phyloP scores from a whole-genome alignment of 2,888 invertebrate genomes.

The Hypselothyrea guttata region DNA sequence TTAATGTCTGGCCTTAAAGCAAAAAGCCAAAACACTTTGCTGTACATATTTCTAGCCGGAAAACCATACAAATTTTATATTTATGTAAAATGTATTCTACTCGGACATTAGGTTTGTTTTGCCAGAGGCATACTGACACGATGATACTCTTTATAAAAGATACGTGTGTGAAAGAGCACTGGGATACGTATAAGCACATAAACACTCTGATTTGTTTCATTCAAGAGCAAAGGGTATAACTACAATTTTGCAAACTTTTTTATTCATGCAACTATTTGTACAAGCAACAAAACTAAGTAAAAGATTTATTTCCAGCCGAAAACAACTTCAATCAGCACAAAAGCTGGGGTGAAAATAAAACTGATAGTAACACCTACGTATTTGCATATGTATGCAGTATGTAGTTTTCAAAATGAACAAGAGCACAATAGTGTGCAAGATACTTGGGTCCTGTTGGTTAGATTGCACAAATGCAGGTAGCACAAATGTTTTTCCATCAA shows the following conservation, averaged over 20 bases:
- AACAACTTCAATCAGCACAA: slow-evolving; percentile 20
- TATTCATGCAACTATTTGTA: slow-evolving; percentile 15
- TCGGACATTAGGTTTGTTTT: no score
- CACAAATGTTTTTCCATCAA: slow-evolving; percentile 30
- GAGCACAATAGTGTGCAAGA: background rate
- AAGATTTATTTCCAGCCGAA: slow-evolving; percentile 26
- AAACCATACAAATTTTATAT: background rate
- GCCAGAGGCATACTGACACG: background rate
- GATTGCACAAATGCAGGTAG: slow-evolving; percentile 43
- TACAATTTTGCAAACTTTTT: slow-evolving; percentile 29
- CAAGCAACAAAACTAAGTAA: slow-evolving; percentile 6
- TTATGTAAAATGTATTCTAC: background rate
- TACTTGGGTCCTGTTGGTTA: slow-evolving; percentile 18
- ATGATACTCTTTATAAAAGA: background rate
- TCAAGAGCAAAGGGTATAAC: background rate
- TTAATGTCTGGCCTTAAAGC: slow-evolving; percentile 42
- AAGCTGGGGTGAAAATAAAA: slow-evolving; percentile 6
- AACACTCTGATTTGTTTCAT: no score
- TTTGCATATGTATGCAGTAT: background rate
- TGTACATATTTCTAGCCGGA: background rate
- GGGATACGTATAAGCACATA: no score
- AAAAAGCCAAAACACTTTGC: slow-evolving; percentile 25
- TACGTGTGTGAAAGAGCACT: no score
- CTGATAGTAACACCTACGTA: slow-evolving; percentile 3
- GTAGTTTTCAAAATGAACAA: background rate